Conservation (phyloP, 2,888 invertebrate species). For the Lycocerus yunnanus region DNA sequence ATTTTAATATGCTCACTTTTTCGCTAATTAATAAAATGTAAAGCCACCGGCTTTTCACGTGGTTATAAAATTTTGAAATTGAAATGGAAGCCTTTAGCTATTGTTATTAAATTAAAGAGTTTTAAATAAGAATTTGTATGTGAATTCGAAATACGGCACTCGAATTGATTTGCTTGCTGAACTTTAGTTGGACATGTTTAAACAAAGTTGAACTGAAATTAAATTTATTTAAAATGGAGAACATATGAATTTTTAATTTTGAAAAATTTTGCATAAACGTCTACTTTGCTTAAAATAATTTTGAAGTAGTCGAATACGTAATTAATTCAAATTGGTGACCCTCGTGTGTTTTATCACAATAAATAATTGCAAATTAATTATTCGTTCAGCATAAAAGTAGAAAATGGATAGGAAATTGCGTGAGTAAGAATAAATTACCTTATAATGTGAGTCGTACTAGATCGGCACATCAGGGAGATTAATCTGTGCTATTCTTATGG, state of each 20-base stretch:
- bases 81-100: background rate
- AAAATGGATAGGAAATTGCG: background rate
- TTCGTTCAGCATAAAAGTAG: background rate
- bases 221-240: too few relatives aligned
- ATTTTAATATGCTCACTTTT: background rate
- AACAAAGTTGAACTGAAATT: background rate
- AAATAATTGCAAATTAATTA: background rate
- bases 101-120: background rate
- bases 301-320: background rate
- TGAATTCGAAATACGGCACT: background rate
- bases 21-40: background rate
- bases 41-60: background rate
- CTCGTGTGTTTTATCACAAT: background rate
- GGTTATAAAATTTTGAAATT: background rate
- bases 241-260: background rate
- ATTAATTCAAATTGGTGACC: background rate
- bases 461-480: background rate
- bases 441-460: background rate
- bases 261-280: background rate
- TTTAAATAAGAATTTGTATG: background rate
- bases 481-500: background rate
- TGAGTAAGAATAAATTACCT: background rate
- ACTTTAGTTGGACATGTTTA: background rate
- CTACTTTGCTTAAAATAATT: background rate
- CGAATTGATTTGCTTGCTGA: background rate